A percentile compares a stretch with the other conserved stretches of the same genome.
Evolutionary conservation across 2,797 vertebrate genomes (phyloP).

Genomic region (Intellagama lesueurii): DNA sequence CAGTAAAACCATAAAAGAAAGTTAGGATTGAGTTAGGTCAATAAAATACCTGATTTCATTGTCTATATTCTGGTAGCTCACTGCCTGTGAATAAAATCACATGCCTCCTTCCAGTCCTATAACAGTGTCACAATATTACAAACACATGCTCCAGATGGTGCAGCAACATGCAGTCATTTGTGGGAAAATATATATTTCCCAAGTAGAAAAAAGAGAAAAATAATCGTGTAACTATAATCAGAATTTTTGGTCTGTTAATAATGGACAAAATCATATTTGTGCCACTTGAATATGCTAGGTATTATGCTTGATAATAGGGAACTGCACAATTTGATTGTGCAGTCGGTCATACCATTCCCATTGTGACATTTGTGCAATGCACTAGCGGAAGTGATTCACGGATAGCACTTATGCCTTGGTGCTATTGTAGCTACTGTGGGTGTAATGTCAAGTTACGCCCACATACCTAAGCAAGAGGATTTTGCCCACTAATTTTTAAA

Average conservation of each 20-base stretch:
- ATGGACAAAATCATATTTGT: too few species aligned
- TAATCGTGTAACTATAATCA: not conserved
- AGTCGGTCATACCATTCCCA: too few species aligned
- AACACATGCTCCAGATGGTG: not conserved
- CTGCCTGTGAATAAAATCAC: conserved; percentile 33
- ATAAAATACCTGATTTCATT: conserved; percentile 57
- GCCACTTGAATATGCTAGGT: too few species aligned
- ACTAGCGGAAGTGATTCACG: too few species aligned
- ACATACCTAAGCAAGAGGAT: too few species aligned
- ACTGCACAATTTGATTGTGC: too few species aligned
- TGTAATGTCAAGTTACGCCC: too few species aligned
- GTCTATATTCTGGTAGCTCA: conserved; percentile 36
- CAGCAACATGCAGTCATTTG: not conserved
- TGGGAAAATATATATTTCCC: not conserved
- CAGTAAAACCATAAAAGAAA: conserved; percentile 37
- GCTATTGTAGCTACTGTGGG: too few species aligned
- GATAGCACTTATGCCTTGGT: too few species aligned
- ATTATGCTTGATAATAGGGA: too few species aligned
- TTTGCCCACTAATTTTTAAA: not conserved
- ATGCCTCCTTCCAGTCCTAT: conserved; percentile 3
- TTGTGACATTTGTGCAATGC: too few species aligned
- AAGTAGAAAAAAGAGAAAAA: not conserved
- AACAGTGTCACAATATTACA: not conserved
- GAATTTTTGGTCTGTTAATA: not conserved
- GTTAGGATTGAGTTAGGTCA: conserved; percentile 47